Evolutionary conservation across 2,888 invertebrate genomes (phyloP), one percentile per base, ranked within the genome.

Genomic region (Protophormia terraenovae): DNA sequence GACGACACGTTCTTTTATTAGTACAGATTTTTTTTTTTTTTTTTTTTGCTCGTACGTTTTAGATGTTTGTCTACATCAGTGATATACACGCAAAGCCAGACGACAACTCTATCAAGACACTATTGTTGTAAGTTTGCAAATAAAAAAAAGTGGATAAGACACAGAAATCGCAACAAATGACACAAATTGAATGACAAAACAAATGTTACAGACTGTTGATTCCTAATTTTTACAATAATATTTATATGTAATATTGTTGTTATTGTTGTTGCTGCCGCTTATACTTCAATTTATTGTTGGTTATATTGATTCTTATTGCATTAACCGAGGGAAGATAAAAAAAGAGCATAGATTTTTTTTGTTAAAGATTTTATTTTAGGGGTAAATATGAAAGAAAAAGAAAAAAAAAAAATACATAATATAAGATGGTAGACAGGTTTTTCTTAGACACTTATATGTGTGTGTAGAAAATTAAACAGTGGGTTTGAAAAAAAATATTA

Each of bases 141-240:
- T 55, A 47, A 69, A 67, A 72, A 73, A 16, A 47, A 35, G 35
- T 45, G 38, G n/a, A 38, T 24, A 76, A 81, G 72, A 77, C 72
- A 72, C 38, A 77, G 66, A 76, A 82, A 64, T 75, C 73, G 67
- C 73, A 83, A 83, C 64, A 83, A 83, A 77, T 83, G 82, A 35
- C 64, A 55, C 22, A 69, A 85, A 85, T 78, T 82, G 85, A 75
- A 85, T 85, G 82, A 75, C 85, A 85, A 85, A 82, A 78, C 84
- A 77, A 84, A 77, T 85, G 87, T 87, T 87, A 79, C 87, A 86
- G 81, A 84, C 85, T 87, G 87, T 86, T 87, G 87, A 87, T 87
- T 87, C 85, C 87, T 87, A 86, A 87, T 85, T 87, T 79, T 73
- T 78, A 73, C 62, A 82, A 82, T 58, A 85, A 82, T 73, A 84